Base-by-base conservation (phyloP, 2,888 invertebrate species). In the Polyploca ridens region DNA sequence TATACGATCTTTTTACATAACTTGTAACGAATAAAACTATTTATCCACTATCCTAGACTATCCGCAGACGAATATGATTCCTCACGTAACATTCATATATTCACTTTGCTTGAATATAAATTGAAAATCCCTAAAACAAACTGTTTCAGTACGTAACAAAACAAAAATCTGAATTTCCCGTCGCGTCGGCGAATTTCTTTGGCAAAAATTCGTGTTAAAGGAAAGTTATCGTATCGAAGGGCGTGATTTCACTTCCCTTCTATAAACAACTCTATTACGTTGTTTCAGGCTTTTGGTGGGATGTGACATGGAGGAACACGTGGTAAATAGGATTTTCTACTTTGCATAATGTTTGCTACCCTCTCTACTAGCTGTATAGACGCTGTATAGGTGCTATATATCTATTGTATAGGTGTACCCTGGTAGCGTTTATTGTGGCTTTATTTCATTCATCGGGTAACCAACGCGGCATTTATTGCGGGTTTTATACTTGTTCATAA, bases 281-380 rank as follows among this genome's bases (percentile, higher is more conserved):
- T 79, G 83, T 82, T 83, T 76, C 72, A 79, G 77, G 80, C 79
- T 81, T 79, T 80, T 78, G 79, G 69, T 65, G 76, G 68, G 75
- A 74, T 76, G 73, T 66, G 76, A 77, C 79, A 76, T 71, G 77
- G 74, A 74, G 72, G 70, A 73, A 77, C 79, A 79, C 77, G 79
- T 77, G 81, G 77, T 73, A 88, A 89, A 89, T 89, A 81, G 79
- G 85, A 86, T 88, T 88, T 85, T 83, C 81, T 86, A 87, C 84
- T 89, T 88, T 89, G 81, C 89, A 89, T 89, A 88, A 88, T 85
- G 84, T 83, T 84, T 78, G 74, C 78, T 77, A 73, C 72, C 75
- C 73, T 77, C 71, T 73, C 70, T 54, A 19, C 54, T 61, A 61
- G 61, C 19, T 27, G 41, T 54, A 54, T 54, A 54, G 6, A 5